These are phyloP conservation scores for Pediacus dermestoides DNA, from an alignment of 2,888 invertebrate species.

Conservation along the genomic window DNA sequence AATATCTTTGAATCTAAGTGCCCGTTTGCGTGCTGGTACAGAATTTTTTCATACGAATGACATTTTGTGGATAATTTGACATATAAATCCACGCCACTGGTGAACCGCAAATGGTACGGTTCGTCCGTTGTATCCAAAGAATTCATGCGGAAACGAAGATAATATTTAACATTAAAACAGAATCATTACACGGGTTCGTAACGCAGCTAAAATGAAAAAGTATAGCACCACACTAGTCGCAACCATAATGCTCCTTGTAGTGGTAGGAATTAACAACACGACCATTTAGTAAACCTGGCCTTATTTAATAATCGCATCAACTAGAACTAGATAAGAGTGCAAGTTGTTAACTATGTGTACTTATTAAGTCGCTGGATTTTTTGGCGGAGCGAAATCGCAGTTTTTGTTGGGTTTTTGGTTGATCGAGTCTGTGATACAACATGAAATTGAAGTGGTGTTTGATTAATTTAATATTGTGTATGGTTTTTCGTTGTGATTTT, in stretches of 20 bases:
- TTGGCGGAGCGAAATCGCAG: too few species aligned
- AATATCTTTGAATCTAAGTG: too few species aligned
- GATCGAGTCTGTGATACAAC: constrained; percentile 19
- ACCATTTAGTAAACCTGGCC: constrained; percentile 1
- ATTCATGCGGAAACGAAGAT: constrained; percentile 46
- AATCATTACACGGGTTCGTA: constrained; percentile 37
- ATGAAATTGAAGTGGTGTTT: constrained; percentile 26
- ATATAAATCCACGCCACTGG: constrained; percentile 19
- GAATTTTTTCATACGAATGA: too few species aligned
- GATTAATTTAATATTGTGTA: constrained; percentile 17
- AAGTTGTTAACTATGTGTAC: constrained; percentile 1
- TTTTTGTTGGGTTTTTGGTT: too few species aligned
- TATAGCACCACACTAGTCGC: constrained; percentile 19
- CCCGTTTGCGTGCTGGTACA: too few species aligned
- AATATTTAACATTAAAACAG: constrained; percentile 45
- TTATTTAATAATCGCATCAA: constrained; percentile 5
- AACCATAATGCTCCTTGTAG: constrained; percentile 23
- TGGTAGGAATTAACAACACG: constrained; percentile 21
- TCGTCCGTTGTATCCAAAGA: constrained; percentile 32
- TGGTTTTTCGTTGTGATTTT: constrained; percentile 12
- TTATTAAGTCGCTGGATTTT: too few species aligned
- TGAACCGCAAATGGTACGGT: constrained; percentile 33
- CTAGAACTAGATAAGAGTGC: constrained; percentile 6
- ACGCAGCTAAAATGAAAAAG: constrained; percentile 33
- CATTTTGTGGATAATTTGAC: not conserved